phyloP scores from a whole-genome alignment of 2,888 invertebrate species.

The Dynastes hyllus region DNA sequence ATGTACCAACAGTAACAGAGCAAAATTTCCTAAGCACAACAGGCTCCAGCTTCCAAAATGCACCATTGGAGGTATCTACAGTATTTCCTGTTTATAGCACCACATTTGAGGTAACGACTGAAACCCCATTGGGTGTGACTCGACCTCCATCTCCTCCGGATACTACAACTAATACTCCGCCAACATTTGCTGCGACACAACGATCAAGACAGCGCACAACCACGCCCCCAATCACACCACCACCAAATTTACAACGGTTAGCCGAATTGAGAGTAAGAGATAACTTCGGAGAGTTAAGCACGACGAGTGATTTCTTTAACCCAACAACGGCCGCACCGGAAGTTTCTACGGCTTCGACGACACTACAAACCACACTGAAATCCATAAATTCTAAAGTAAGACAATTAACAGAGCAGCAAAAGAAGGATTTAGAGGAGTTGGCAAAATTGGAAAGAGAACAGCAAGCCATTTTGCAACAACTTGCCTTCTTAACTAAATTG shows the following conservation, averaged over 20 bases:
- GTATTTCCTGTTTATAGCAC: constrained; percentile 51
- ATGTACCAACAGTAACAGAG: constrained; percentile 41
- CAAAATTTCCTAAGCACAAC: constrained; percentile 26
- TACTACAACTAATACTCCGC: constrained; percentile 44
- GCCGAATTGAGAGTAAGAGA: constrained; percentile 46
- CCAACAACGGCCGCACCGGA: constrained; percentile 70
- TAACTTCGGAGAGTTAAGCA: constrained; percentile 50
- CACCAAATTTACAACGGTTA: constrained; percentile 33
- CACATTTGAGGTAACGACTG: constrained; percentile 47
- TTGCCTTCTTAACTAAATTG: constrained; percentile 68
- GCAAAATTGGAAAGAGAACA: constrained; percentile 68
- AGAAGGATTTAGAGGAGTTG: constrained; percentile 66
- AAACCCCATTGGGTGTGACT: constrained; percentile 49
- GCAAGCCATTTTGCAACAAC: constrained; percentile 67
- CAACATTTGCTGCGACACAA: constrained; percentile 26
- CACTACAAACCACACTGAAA: constrained; percentile 56
- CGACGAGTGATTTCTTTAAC: constrained; percentile 45
- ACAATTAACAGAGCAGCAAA: constrained; percentile 67
- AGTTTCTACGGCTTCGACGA: constrained; percentile 60
- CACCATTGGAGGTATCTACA: constrained; percentile 27
- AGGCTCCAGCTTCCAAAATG: neutral
- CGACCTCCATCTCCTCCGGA: constrained; percentile 48
- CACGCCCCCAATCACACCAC: constrained; percentile 38
- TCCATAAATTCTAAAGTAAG: constrained; percentile 62
- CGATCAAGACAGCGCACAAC: constrained; percentile 38